Evolutionary conservation across 2,113 vertebrate genomes (phyloP).

Genomic region (Pao palembangensis): DNA sequence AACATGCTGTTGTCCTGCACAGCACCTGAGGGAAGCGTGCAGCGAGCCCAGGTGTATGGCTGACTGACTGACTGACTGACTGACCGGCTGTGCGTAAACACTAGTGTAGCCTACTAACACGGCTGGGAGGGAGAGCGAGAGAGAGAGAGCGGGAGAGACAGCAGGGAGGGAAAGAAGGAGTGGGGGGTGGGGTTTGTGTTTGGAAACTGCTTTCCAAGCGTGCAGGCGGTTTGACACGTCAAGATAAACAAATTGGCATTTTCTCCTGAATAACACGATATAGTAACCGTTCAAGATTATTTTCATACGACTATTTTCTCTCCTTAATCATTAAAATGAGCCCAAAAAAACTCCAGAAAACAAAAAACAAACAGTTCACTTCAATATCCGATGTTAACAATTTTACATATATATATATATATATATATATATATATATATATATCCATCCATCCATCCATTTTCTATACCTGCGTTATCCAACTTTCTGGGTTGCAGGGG

Average conservation of each 20-base stretch:
- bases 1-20: conserved; percentile 46
- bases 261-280: neutral
- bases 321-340: no score
- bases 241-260: neutral
- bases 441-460: no score
- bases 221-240: neutral
- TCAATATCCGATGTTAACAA: no score
- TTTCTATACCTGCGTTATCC: no score
- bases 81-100: conserved; percentile 21
- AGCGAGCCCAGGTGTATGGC: conserved; percentile 30
- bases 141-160: neutral
- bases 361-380: no score
- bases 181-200: no score
- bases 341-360: no score
- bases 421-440: no score
- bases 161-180: neutral
- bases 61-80: neutral
- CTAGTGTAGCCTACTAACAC: conserved; percentile 42
- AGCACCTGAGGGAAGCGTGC: conserved; percentile 27
- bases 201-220: neutral
- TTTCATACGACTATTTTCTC: no score
- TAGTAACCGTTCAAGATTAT: neutral
- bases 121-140: neutral
- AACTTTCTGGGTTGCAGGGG: no score
- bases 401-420: no score